Evolutionary conservation across 1,140 invertebrate genomes (phyloP).

Genomic region (Hestina assimilis): DNA sequence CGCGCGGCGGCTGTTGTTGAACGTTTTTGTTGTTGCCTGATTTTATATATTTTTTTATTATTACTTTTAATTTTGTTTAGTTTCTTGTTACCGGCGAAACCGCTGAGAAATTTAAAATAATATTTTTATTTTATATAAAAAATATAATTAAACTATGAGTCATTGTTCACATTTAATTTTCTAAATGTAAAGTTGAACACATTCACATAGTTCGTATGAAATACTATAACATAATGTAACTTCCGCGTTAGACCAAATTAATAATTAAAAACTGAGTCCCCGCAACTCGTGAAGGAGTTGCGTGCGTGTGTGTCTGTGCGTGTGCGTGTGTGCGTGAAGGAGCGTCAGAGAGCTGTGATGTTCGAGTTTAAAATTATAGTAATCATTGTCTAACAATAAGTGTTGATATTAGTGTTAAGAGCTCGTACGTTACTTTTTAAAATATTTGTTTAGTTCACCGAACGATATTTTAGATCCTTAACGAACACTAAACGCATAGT

Average conservation of each 20-base stretch:
- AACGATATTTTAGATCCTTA: too few relatives aligned
- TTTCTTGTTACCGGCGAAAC: neutral
- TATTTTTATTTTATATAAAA: neutral
- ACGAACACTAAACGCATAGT: too few relatives aligned
- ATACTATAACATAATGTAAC: too few relatives aligned
- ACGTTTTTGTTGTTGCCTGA: neutral
- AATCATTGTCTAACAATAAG: slow-evolving; percentile 23
- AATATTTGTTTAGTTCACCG: neutral
- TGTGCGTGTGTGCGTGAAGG: slow-evolving; percentile 14
- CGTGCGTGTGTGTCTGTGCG: slow-evolving; percentile 8
- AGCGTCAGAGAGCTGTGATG: slow-evolving; percentile 28
- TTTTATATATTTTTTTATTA: slow-evolving; percentile 2
- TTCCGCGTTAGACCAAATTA: neutral
- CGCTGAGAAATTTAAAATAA: slow-evolving; percentile 3
- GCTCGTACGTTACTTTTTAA: slow-evolving; percentile 2
- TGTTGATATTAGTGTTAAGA: slow-evolving; percentile 27
- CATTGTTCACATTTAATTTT: too few relatives aligned
- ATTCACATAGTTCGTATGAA: too few relatives aligned
- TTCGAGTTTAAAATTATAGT: slow-evolving; percentile 16
- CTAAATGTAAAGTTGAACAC: too few relatives aligned
- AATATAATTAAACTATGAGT: too few relatives aligned
- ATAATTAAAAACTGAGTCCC: neutral
- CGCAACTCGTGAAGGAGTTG: neutral
- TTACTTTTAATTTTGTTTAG: slow-evolving; percentile 2
- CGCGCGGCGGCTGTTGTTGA: neutral